Conservation (phyloP, 2,888 invertebrate species). For the Nephrocerus scutellatus region DNA sequence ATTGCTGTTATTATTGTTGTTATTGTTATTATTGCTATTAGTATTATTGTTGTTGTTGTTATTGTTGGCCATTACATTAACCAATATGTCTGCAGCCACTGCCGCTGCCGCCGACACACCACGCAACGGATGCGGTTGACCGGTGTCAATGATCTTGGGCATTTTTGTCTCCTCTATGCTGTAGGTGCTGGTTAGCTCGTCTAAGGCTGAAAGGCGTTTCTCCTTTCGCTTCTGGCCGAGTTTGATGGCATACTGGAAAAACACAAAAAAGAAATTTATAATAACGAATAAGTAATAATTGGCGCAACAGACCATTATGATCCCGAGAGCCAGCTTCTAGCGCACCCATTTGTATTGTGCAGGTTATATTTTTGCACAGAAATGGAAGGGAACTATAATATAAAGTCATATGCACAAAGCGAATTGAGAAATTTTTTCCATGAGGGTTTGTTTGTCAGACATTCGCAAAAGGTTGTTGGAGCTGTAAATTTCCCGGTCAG, state of each 20-base stretch:
- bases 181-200: constrained; percentile 50
- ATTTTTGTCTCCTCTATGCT: constrained; percentile 52
- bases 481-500: too few species aligned
- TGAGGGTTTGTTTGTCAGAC: too few species aligned
- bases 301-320: not conserved
- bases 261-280: constrained; percentile 10
- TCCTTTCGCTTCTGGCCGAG: constrained; percentile 54
- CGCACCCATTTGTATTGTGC: too few species aligned
- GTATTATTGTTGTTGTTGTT: constrained; percentile 20
- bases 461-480: too few species aligned
- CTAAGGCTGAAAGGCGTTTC: constrained; percentile 50
- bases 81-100: constrained; percentile 16
- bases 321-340: too few species aligned
- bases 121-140: constrained; percentile 51
- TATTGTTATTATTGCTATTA: constrained; percentile 24
- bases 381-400: too few species aligned
- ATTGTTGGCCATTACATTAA: constrained; percentile 11
- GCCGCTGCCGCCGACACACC: constrained; percentile 22
- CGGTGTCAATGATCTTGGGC: constrained; percentile 53
- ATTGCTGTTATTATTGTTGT: constrained; percentile 23
- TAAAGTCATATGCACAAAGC: too few species aligned
- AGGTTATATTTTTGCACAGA: too few species aligned
- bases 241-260: constrained; percentile 53
- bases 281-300: not conserved
- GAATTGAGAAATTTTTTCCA: too few species aligned